Conservation (phyloP, 2,113 vertebrate genomes). For the Sylvietta virens region DNA sequence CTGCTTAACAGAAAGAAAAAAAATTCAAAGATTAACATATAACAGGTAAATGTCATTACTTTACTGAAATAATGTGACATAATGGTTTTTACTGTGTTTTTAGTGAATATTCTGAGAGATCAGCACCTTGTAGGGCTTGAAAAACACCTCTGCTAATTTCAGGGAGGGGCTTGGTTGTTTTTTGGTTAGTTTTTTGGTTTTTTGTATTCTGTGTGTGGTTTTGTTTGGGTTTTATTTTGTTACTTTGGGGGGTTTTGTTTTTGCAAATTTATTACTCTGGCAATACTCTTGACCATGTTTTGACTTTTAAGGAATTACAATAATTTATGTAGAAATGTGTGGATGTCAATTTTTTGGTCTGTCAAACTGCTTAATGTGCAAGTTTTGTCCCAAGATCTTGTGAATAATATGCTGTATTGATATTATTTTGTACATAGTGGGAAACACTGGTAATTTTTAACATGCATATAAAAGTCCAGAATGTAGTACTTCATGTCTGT, state of each 20-base stretch:
- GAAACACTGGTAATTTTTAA: neutral
- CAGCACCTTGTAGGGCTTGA: too few relatives aligned
- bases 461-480: neutral
- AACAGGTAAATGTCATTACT: neutral
- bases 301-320: neutral
- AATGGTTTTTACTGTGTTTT: neutral
- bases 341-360: neutral
- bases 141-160: neutral
- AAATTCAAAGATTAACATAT: neutral
- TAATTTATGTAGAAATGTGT: neutral
- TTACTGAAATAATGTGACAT: neutral
- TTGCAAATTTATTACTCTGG: neutral
- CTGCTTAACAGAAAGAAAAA: neutral
- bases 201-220: neutral
- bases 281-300: slow-evolving; percentile 4
- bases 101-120: neutral
- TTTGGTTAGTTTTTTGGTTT: neutral
- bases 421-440: neutral
- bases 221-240: neutral
- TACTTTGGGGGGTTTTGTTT: neutral
- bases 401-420: neutral
- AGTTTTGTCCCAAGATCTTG: neutral
- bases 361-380: neutral
- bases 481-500: neutral
- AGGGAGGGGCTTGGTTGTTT: neutral